Evolutionary conservation across 1,140 invertebrate genomes (phyloP), one percentile per base, ranked within the genome.

Genomic region (Bombyx mandarina): DNA sequence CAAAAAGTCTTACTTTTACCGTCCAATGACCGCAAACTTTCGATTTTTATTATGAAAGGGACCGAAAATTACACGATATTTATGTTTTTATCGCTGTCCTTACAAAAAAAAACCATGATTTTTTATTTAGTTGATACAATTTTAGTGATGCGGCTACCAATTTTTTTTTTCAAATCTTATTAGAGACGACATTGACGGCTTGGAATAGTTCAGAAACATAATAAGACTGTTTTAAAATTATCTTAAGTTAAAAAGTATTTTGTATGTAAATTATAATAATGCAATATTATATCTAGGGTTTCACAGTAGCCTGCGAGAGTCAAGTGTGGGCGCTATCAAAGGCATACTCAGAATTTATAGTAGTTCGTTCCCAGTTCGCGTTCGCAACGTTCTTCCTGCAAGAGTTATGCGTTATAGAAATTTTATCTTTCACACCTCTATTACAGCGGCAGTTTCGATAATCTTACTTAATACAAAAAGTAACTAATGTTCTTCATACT

Each of bases 261-360:
- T 35, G 2, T 35, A 35, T 5, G 26, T 35, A 35, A 5, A 35
- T 35, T 35, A 71, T 69, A 72, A 66, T 65, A 64, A 65, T 67
- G 65, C 74, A 68, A 65, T 67, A 57, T 64, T 61, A 75, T 75
- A 74, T 69, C 65, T 65, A 70, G 60, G 66, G 63, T 71, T 71
- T 77, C 72, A 74, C 73, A 70, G 65, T 60, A 62, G 78, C 79
- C 78, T 67, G 77, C 75, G 79, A 72, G 71, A 74, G 78, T 72
- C 77, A 65, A 47, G 73, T 74, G 77, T 82, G 69, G 77, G 73
- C 72, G 75, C 71, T 73, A 70, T 69, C 68, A 62, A 54, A 57
- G 26, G 55, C 12, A 47, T 63, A 45, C 53, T 43, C 52, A 71
- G 60, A 69, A 82, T 82, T 82, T 82, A 82, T 69, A 67, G 63